A percentile compares a stretch with the other conserved stretches of the same genome.
Conservation (phyloP, 2,113 vertebrate genomes). For the Microcebus murinus region DNA sequence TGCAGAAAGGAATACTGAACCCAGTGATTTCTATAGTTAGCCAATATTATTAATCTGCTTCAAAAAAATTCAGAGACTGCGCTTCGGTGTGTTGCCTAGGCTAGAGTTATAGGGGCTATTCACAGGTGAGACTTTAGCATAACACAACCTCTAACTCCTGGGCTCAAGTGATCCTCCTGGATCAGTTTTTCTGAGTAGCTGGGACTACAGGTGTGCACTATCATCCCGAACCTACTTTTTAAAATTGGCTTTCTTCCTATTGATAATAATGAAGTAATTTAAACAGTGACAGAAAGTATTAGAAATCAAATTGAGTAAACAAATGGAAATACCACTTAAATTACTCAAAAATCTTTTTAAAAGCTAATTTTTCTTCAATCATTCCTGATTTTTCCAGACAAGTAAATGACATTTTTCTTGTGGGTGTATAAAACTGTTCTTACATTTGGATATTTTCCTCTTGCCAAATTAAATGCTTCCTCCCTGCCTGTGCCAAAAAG, state of each 20-base stretch:
- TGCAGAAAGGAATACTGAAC: slow-evolving; percentile 36
- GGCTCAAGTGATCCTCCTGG: not conserved
- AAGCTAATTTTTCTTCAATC: not conserved
- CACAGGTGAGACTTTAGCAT: not conserved
- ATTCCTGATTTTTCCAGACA: slow-evolving; percentile 7
- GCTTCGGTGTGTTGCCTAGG: not conserved
- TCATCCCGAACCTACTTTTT: not conserved
- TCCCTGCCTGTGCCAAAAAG: slow-evolving; percentile 32
- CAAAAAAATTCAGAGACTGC: not conserved
- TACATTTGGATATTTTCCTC: slow-evolving; percentile 47
- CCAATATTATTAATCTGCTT: not conserved
- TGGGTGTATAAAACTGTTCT: slow-evolving; percentile 43
- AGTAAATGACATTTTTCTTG: slow-evolving; percentile 48
- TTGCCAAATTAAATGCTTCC: slow-evolving; percentile 60
- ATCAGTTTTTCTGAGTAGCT: not conserved
- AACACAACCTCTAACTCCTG: not conserved
- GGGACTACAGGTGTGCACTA: not conserved
- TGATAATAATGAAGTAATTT: not conserved
- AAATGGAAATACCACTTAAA: slow-evolving; percentile 10
- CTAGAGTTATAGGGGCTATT: not conserved
- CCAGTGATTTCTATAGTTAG: not conserved
- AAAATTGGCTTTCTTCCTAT: not conserved
- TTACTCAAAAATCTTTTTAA: slow-evolving; percentile 31
- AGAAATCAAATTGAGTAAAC: not conserved
- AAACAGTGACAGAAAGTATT: not conserved